phyloP scores from a whole-genome alignment of 2,797 vertebrate species.

The Heteromormyrus szaboi region DNA sequence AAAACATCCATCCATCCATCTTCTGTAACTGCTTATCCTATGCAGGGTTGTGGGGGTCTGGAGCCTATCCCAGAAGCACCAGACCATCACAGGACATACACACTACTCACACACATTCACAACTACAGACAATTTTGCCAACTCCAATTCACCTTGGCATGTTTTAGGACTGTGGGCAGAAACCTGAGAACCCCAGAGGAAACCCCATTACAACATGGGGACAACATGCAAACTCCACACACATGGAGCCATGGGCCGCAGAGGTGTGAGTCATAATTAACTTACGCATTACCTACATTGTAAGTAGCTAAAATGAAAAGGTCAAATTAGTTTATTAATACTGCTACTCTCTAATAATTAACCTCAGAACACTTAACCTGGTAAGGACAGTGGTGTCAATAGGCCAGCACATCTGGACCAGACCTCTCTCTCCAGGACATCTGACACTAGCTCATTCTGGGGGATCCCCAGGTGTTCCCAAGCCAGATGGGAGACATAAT shows the following conservation, averaged over 20 bases:
- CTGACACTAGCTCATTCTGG: neutral
- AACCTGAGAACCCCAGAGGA: neutral
- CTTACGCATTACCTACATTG: neutral
- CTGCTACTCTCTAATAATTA: neutral
- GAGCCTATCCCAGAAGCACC: neutral
- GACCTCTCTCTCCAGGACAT: neutral
- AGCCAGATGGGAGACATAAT: neutral
- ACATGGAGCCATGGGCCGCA: neutral
- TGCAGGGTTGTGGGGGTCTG: neutral
- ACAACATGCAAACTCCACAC: neutral
- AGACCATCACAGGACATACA: neutral
- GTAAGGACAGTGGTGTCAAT: neutral
- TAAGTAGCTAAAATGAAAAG: neutral
- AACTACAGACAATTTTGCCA: neutral
- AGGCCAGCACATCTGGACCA: neutral
- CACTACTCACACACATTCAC: neutral
- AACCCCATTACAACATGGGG: neutral
- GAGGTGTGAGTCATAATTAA: neutral
- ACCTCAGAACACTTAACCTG: neutral
- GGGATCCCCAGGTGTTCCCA: neutral
- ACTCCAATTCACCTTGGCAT: neutral
- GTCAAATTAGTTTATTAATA: neutral
- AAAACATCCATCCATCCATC: neutral
- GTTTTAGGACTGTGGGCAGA: neutral
- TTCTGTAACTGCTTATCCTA: neutral